Evolutionary conservation across 2,888 invertebrate genomes (phyloP).

Genomic region (Diaperis boleti): DNA sequence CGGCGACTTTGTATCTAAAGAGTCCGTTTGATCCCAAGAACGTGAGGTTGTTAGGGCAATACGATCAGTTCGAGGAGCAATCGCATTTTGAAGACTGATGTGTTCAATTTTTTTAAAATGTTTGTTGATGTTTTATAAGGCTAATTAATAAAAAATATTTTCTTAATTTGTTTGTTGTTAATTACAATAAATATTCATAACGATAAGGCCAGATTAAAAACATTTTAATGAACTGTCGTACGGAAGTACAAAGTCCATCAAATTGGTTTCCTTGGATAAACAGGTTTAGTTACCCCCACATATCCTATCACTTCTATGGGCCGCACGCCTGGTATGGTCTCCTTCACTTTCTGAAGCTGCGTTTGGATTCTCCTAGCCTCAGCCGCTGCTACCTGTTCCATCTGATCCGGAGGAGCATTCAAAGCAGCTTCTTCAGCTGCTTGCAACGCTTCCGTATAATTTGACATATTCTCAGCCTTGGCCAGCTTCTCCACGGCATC

Average conservation of each 20-base stretch:
- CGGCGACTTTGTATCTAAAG: constrained; percentile 76
- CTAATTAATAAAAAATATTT: constrained; percentile 11
- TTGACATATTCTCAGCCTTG: constrained; percentile 65
- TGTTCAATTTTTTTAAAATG: constrained; percentile 45
- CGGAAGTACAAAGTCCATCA: too few species aligned
- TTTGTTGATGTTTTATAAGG: constrained; percentile 8
- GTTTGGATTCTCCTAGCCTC: constrained; percentile 62
- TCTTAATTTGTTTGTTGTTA: constrained; percentile 1
- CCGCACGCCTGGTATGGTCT: constrained; percentile 61
- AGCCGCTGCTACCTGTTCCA: constrained; percentile 66
- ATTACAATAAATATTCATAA: too few species aligned
- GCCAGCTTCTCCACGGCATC: constrained; percentile 66
- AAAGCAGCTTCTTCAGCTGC: constrained; percentile 66
- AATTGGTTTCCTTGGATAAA: constrained; percentile 53
- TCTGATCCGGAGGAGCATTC: constrained; percentile 64
- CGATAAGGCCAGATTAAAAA: too few species aligned
- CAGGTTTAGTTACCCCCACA: constrained; percentile 65
- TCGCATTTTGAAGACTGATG: constrained; percentile 65
- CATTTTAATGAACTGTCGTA: background rate
- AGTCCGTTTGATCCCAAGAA: constrained; percentile 88
- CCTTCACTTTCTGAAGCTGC: constrained; percentile 59
- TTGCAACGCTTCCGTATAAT: constrained; percentile 65
- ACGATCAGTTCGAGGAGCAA: constrained; percentile 67
- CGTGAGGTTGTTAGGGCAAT: constrained; percentile 79
- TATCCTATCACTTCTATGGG: constrained; percentile 67